Conservation (phyloP, 1,140 invertebrate genomes). For the Probaryconus sp. region DNA sequence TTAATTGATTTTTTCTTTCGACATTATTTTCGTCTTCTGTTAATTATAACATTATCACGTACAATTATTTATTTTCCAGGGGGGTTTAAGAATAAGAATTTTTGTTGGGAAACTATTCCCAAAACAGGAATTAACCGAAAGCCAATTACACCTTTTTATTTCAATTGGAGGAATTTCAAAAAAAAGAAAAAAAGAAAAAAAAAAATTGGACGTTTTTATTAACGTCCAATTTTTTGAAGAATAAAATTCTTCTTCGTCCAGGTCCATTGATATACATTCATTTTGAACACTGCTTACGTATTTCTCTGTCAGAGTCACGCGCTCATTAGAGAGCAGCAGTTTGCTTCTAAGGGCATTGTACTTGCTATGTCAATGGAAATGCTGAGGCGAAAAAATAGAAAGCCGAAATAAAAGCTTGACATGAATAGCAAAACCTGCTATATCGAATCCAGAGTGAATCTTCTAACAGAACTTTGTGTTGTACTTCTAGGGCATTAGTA, state of each 20-base stretch:
- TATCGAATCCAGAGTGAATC: too few species aligned
- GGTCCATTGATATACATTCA: slow-evolving; percentile 11
- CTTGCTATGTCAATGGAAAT: slow-evolving; percentile 64
- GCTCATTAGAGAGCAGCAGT: slow-evolving; percentile 71
- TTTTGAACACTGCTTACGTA: slow-evolving; percentile 35
- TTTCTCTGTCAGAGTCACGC: slow-evolving; percentile 73
- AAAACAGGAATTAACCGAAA: too few species aligned
- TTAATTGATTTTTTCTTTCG: slow-evolving; percentile 22
- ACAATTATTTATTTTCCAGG: slow-evolving; percentile 11
- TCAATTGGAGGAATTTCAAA: too few species aligned
- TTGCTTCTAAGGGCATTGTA: slow-evolving; percentile 63
- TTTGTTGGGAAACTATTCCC: too few species aligned
- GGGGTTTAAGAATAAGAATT: not conserved
- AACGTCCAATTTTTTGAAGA: too few species aligned
- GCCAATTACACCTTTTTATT: too few species aligned
- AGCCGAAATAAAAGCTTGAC: slow-evolving; percentile 64
- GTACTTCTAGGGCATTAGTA: too few species aligned
- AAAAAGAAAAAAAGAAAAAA: too few species aligned
- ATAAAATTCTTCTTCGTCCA: slow-evolving; percentile 1
- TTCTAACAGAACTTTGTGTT: too few species aligned
- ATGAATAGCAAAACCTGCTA: slow-evolving; percentile 69
- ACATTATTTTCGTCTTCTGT: not conserved
- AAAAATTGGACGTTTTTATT: too few species aligned
- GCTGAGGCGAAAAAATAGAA: slow-evolving; percentile 58
- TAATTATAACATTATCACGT: slow-evolving; percentile 1